These are phyloP conservation scores for Hymenopus coronatus DNA, from an alignment of 2,888 invertebrate species.

Conservation along the genomic window DNA sequence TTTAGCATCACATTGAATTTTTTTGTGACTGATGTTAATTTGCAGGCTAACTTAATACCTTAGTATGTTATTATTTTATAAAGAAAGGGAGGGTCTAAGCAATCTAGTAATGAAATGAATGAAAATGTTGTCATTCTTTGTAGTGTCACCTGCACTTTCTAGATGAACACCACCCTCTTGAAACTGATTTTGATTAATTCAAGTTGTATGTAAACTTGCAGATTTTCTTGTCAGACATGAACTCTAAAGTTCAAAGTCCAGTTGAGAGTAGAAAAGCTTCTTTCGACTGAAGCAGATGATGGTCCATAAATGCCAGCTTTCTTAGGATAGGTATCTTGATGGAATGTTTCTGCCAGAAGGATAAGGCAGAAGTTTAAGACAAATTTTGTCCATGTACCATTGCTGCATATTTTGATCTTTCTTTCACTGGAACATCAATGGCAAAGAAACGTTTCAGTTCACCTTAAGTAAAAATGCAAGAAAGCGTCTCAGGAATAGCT, in stretches of 20 bases:
- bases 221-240: neutral
- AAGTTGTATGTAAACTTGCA: neutral
- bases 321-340: neutral
- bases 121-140: too few relatives aligned
- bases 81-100: neutral
- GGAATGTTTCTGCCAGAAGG: neutral
- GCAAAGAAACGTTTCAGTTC: neutral
- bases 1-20: too few relatives aligned
- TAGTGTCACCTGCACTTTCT: too few relatives aligned
- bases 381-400: too few relatives aligned
- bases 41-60: neutral
- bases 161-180: neutral
- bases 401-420: too few relatives aligned
- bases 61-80: neutral
- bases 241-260: too few relatives aligned
- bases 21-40: neutral
- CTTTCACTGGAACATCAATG: too few relatives aligned
- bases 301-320: neutral
- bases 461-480: neutral
- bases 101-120: too few relatives aligned
- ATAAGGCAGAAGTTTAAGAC: neutral
- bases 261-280: too few relatives aligned
- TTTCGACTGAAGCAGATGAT: neutral
- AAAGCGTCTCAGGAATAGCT: neutral
- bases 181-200: neutral